These are phyloP conservation scores for Zaprionus camerounensis DNA, from an alignment of 1,140 invertebrate species.

Conservation along the genomic window DNA sequence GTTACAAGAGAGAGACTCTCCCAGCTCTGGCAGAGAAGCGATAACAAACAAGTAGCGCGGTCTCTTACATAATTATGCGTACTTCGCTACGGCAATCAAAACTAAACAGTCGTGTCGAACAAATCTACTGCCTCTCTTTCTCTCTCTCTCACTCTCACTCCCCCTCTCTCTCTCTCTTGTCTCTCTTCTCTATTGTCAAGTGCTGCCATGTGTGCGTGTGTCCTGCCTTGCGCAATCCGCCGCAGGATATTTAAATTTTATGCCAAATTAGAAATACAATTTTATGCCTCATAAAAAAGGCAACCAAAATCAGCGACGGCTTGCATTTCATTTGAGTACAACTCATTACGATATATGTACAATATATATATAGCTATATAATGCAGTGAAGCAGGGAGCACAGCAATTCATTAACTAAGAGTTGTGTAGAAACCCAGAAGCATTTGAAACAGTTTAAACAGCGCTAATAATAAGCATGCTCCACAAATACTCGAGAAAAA, in stretches of 20 bases:
- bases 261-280: slow-evolving; percentile 78
- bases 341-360: slow-evolving; percentile 11
- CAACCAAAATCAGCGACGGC: slow-evolving; percentile 54
- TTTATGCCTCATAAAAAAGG: slow-evolving; percentile 66
- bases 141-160: neutral
- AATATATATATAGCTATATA: neutral
- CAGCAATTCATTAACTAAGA: slow-evolving; percentile 56
- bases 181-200: slow-evolving; percentile 44
- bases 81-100: slow-evolving; percentile 69
- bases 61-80: slow-evolving; percentile 71
- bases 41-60: slow-evolving; percentile 58
- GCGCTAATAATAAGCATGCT: slow-evolving; percentile 46
- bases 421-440: neutral
- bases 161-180: neutral
- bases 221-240: slow-evolving; percentile 46
- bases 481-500: slow-evolving; percentile 9
- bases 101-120: slow-evolving; percentile 8
- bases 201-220: slow-evolving; percentile 38
- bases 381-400: neutral
- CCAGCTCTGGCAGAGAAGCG: slow-evolving; percentile 3
- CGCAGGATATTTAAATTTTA: slow-evolving; percentile 74
- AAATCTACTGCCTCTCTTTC: slow-evolving; percentile 17
- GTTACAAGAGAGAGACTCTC: slow-evolving; percentile 9
- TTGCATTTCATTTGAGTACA: slow-evolving; percentile 37
- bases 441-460: slow-evolving; percentile 48